Evolutionary conservation across 2,113 vertebrate genomes (phyloP), one percentile per base, ranked within the genome.

Genomic region (Otocyon megalotis): DNA sequence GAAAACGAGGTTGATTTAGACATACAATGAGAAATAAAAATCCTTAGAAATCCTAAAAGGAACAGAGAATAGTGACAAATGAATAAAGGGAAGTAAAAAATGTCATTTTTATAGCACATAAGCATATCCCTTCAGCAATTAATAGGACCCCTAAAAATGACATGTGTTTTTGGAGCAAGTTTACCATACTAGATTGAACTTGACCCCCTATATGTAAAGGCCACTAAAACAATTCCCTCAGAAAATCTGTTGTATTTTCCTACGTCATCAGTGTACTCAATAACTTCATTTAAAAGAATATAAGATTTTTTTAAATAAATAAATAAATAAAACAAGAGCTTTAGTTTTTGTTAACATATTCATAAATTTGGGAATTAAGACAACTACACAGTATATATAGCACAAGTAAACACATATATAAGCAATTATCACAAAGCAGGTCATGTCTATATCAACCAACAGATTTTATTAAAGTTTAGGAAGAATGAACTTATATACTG

Each of bases 341-440:
- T 65, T 90, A 86, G 9, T 4, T 90, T 93, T 84, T 85, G 30
- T 89, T 60, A 85, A 32, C 1, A n/a, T 69, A 48, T n/a, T 76
- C 50, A 88, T 84, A 93, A 97, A 89, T 14, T 56, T 81, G 24
- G 32, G 16, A 54, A 96, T 53, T 96, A 60, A 89, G n/a, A 93
- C 8, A 56, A 58, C 1, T 26, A 67, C 10, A 63, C 9, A 91
- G 37, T 54, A 19, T 63, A 62, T 86, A 54, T 13, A 26, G 63
- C 5, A 62, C 26, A 94, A 43, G 28, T 92, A 81, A 90, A 85
- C 56, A 48, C 14, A 20, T 76, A 8, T 74, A 63, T 56, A 83
- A 93, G 74, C 93, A 37, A 9, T 63, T 62, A 88, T 53, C 1
- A 26, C 58, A 92, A 93, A 71, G 30, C 35, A 88, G 53, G 17